These are phyloP conservation scores for Poliocrania exsul DNA, from an alignment of 2,797 vertebrate genomes.

Conservation along the genomic window DNA sequence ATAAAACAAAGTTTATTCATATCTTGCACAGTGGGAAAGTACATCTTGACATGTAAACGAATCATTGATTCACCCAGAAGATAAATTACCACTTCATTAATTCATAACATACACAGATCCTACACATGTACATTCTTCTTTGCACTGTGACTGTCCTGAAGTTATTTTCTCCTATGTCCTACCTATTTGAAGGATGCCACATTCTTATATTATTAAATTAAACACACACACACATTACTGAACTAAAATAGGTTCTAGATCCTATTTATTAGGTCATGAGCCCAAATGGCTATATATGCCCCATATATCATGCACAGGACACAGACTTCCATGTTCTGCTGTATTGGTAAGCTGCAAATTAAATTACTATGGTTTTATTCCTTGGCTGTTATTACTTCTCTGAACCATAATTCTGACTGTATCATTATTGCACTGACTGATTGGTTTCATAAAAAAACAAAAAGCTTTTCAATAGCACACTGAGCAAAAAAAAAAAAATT, in stretches of 20 bases:
- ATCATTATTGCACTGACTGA: not conserved
- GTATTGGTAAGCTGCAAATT: not conserved
- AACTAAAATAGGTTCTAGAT: not conserved
- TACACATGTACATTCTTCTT: not conserved
- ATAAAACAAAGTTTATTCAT: not conserved
- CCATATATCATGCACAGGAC: not conserved
- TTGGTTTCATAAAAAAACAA: not conserved
- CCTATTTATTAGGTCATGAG: not conserved
- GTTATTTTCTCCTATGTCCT: not conserved
- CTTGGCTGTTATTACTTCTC: not conserved
- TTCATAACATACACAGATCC: not conserved
- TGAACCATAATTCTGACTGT: not conserved
- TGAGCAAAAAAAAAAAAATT: not conserved
- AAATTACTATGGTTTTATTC: not conserved
- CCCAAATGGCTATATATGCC: not conserved
- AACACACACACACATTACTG: not conserved
- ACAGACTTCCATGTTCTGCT: not conserved
- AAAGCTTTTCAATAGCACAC: not conserved
- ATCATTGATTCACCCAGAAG: not conserved
- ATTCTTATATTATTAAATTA: not conserved
- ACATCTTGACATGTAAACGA: not conserved
- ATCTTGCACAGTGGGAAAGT: not conserved
- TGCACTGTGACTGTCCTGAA: fast-evolving
- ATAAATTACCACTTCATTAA: not conserved
- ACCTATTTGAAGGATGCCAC: not conserved